A percentile compares a stretch with the other conserved stretches of the same genome.
phyloP scores from a whole-genome alignment of 2,888 invertebrate species.

The Eupeodes latifasciatus region DNA sequence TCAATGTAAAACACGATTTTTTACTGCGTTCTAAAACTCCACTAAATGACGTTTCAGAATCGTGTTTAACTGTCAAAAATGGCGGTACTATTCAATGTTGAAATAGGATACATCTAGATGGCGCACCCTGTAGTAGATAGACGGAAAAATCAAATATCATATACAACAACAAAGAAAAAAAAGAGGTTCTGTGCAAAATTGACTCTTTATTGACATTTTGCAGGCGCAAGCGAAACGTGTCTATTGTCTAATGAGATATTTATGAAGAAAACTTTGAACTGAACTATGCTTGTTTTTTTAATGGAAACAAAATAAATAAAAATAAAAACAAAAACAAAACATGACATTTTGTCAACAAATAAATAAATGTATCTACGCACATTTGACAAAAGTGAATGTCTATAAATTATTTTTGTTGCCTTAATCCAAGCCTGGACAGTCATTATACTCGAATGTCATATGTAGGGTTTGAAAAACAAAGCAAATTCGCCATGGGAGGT shows the following conservation, averaged over 20 bases:
- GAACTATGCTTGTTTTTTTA: not conserved
- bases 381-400: slow-evolving; percentile 33
- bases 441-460: slow-evolving; percentile 17
- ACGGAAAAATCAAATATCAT: slow-evolving; percentile 8
- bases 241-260: not conserved
- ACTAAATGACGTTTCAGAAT: too few relatives aligned
- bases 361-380: not conserved
- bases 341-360: slow-evolving; percentile 10
- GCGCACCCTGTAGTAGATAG: too few relatives aligned
- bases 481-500: slow-evolving; percentile 21
- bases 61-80: too few relatives aligned
- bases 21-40: too few relatives aligned
- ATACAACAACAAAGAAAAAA: not conserved
- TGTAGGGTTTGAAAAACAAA: not conserved
- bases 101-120: too few relatives aligned
- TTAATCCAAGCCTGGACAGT: not conserved
- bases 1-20: too few relatives aligned
- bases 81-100: too few relatives aligned
- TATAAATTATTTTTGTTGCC: not conserved
- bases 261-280: not conserved
- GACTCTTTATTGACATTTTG: slow-evolving; percentile 32
- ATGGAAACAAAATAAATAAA: not conserved
- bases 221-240: slow-evolving; percentile 6
- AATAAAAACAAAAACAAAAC: not conserved
- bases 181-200: not conserved